These are phyloP conservation scores for Ptychobarbus kaznakovi DNA, from an alignment of 2,797 vertebrate species.

Conservation along the genomic window DNA sequence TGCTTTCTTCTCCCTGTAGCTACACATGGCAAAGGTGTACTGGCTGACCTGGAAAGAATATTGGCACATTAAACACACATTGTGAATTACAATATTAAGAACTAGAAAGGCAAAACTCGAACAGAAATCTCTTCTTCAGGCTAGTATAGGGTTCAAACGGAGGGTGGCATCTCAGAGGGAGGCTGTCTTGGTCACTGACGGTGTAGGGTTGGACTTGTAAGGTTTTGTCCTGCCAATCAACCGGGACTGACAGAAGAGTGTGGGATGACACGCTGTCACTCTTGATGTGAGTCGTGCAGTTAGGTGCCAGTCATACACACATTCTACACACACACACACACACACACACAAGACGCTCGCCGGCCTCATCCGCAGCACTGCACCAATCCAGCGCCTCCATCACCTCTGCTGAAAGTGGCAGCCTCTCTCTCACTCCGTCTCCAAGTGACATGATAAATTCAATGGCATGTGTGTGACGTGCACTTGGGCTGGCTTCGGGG, in stretches of 20 bases:
- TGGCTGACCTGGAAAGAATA: constrained; percentile 89
- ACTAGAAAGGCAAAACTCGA: neutral
- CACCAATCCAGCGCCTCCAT: constrained; percentile 74
- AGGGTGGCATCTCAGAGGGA: constrained; percentile 26
- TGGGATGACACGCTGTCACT: constrained; percentile 85
- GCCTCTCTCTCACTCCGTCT: constrained; percentile 72
- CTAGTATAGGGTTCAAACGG: constrained; percentile 24
- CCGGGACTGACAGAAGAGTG: constrained; percentile 73
- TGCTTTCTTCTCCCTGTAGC: constrained; percentile 97
- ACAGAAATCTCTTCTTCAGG: constrained; percentile 24
- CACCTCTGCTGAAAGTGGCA: constrained; percentile 88
- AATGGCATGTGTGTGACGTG: constrained; percentile 83
- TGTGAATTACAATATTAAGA: neutral
- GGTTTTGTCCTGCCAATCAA: constrained; percentile 66
- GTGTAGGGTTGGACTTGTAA: constrained; percentile 57
- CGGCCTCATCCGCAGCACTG: constrained; percentile 66
- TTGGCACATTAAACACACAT: neutral
- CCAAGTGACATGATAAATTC: constrained; percentile 83
- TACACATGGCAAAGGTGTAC: constrained; percentile 99
- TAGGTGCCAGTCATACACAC: constrained; percentile 83
- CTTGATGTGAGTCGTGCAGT: constrained; percentile 79
- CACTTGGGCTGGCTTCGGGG: constrained; percentile 76
- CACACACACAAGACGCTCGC: constrained; percentile 12
- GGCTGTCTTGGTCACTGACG: constrained; percentile 23
- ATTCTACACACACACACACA: constrained; percentile 30